Evolutionary conservation across 2,797 vertebrate genomes (phyloP), one percentile per base, ranked within the genome.

Genomic region (Danio kyathit): DNA sequence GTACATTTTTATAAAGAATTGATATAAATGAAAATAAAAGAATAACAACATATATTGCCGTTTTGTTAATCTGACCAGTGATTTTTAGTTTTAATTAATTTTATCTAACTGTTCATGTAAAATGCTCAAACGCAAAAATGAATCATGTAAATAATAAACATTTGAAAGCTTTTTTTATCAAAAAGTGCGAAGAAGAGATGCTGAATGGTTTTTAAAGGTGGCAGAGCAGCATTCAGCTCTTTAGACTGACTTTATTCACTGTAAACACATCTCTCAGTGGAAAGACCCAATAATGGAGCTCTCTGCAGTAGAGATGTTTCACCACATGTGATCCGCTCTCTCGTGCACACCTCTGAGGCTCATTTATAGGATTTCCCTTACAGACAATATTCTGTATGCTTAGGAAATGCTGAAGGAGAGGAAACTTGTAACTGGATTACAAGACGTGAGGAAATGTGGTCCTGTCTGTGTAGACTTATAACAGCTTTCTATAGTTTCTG

Each of bases 311-410:
- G 73, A 21, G 73, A 74, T 65, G 29, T 67, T 82, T 43, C 38
- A 76, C 44, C 60, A 60, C 65, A 51, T 29, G 56, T 29, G 67
- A 73, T 56, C 41, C 66, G 49, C 17, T 56, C 11, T 79, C 76
- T 82, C 74, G 29, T 14, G 44, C 48, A n/a, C 49, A 59, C 21
- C 76, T 60, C 76, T 43, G 57, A 19, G 67, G 64, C 19, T 63
- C 3, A 48, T 29, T 73, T 80, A 80, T 80, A 80, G 74, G 51
- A 82, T 77, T 74, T 84, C 76, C 78, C 64, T 61, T 59, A 1
- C 12, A 46, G 66, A 72, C 67, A 13, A 43, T 77, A 61, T 79
- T 76, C 72, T 44, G 43, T 21, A 19, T 59, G 44, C 73, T 74
- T 5, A 14, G 19, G 73, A 84, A 80, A 73, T 73, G 66, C 61